phyloP scores from a whole-genome alignment of 1,140 invertebrate species.

The Aphaenogaster floridana region DNA sequence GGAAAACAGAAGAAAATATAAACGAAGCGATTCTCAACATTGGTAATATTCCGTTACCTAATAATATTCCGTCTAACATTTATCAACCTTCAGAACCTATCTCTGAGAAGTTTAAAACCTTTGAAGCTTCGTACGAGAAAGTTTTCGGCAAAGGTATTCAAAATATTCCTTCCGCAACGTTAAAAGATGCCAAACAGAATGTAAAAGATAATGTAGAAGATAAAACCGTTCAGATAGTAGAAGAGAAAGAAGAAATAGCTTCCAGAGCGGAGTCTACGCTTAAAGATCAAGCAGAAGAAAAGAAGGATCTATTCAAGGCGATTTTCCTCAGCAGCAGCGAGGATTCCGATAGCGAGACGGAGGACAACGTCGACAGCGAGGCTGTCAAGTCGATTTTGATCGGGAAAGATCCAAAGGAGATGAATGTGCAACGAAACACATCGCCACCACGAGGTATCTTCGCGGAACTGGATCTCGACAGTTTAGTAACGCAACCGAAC shows the following conservation, averaged over 20 bases:
- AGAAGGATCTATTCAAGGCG: conserved; percentile 90
- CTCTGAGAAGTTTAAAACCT: conserved; percentile 78
- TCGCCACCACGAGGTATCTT: conserved; percentile 92
- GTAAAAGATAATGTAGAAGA: neutral
- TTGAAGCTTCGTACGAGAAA: conserved; percentile 81
- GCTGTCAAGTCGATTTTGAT: conserved; percentile 80
- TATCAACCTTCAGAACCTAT: conserved; percentile 52
- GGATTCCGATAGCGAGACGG: conserved; percentile 85
- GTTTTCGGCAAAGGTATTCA: conserved; percentile 74
- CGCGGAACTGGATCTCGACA: conserved; percentile 91
- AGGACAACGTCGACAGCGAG: conserved; percentile 82
- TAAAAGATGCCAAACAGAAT: conserved; percentile 18
- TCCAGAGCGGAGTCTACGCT: neutral
- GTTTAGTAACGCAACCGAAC: conserved; percentile 80
- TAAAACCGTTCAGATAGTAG: neutral
- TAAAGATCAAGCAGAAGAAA: conserved; percentile 84
- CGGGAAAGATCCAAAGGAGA: conserved; percentile 78
- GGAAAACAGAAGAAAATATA: conserved; percentile 55
- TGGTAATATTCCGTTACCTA: neutral
- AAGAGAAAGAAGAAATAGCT: neutral
- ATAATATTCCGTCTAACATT: conserved; percentile 20
- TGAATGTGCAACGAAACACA: conserved; percentile 88
- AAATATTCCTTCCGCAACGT: conserved; percentile 3
- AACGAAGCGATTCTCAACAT: neutral
- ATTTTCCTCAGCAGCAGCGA: conserved; percentile 90